Conservation (phyloP, 2,113 vertebrate genomes). For the Athene noctua region DNA sequence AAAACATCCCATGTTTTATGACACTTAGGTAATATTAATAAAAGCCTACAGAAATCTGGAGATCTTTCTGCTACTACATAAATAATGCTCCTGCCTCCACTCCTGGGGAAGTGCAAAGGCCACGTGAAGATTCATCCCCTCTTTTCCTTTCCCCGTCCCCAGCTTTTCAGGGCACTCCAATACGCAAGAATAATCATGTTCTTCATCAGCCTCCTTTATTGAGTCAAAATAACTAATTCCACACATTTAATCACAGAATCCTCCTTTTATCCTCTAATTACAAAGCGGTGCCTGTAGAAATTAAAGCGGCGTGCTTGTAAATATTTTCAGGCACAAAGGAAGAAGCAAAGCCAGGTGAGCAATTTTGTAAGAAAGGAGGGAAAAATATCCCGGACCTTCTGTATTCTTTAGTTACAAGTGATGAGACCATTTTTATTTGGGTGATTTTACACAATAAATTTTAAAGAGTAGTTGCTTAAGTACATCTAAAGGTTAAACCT, state of each 20-base stretch:
- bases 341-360: conserved; percentile 25
- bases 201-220: conserved; percentile 9
- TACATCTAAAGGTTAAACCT: conserved; percentile 73
- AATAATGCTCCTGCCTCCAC: not conserved
- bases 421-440: conserved; percentile 65
- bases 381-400: not conserved
- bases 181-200: conserved; percentile 1
- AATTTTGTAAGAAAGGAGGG: conserved; percentile 25
- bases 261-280: conserved; percentile 55
- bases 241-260: not conserved
- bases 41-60: conserved; percentile 21
- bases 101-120: not conserved
- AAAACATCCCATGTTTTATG: not conserved
- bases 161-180: not conserved
- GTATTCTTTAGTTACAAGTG: conserved; percentile 35
- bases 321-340: conserved; percentile 47
- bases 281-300: not conserved
- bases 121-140: not conserved
- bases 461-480: conserved; percentile 58
- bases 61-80: not conserved
- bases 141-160: not conserved
- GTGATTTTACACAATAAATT: conserved; percentile 59
- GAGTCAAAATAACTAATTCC: conserved; percentile 36
- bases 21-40: not conserved
- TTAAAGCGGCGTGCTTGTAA: conserved; percentile 3